Evolutionary conservation across 2,113 vertebrate species (phyloP).

Genomic region (Australoheros scitulus): DNA sequence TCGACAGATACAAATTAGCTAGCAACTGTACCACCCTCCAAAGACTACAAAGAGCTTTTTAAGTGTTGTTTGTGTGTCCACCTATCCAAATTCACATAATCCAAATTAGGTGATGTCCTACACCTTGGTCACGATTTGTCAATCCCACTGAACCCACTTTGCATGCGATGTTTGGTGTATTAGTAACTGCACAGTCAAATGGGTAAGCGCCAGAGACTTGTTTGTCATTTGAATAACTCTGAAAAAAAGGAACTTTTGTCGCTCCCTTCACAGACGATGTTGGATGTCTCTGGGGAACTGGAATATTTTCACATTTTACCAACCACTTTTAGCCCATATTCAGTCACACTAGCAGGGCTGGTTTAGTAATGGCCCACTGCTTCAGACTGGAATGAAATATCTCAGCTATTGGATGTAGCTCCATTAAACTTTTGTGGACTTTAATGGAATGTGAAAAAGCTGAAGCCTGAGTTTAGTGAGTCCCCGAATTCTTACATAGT

Average conservation of each 20-base stretch:
- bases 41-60: slow-evolving; percentile 27
- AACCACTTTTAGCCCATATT: background rate
- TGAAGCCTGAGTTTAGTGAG: background rate
- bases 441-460: background rate
- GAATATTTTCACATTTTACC: background rate
- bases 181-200: background rate
- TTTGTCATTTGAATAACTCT: slow-evolving; percentile 70
- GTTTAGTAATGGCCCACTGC: background rate
- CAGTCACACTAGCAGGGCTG: background rate
- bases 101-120: background rate
- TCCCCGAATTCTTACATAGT: background rate
- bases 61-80: background rate
- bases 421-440: background rate
- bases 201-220: slow-evolving; percentile 47
- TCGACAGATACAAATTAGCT: slow-evolving; percentile 38
- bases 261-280: background rate
- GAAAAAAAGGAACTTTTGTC: background rate
- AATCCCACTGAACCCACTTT: slow-evolving; percentile 19
- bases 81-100: slow-evolving; percentile 15
- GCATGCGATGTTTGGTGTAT: slow-evolving; percentile 28
- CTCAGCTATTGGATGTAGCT: background rate
- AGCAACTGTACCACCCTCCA: background rate
- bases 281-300: too few relatives aligned
- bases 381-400: background rate
- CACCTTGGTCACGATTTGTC: background rate